Base-by-base conservation (phyloP, 2,797 vertebrate species). In the Triplophysa bombifrons region DNA sequence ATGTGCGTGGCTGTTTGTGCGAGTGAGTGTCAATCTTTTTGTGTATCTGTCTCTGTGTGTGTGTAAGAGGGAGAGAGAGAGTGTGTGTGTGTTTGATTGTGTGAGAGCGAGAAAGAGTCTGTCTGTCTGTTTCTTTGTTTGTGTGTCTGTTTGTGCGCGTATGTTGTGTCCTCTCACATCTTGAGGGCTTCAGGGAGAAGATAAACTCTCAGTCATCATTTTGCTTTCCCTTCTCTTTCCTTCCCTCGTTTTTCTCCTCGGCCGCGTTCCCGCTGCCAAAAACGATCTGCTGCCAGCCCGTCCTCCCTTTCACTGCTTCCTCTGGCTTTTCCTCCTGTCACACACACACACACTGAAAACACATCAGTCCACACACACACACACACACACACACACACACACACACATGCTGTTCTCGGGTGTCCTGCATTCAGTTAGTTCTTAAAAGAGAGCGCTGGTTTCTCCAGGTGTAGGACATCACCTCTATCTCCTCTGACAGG, bases 261-360 rank as follows among this genome's bases (percentile, higher is more conserved):
- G 72, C 22, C 64, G 48, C 30, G 44, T 58, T 17, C n/a, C 41
- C 10, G 12, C 27, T 77, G 80, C 74, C 70, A 81, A 81, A 60
- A 30, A 27, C 22, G 38, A 72, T 48, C 48, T 0, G 38, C 19
- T 9, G 48, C 68, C 73, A 76, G 60, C 58, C 11, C 30, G 50
- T 30, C 69, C 63, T 73, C 74, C 41, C 50, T 80, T 69, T 76
- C 60, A 44, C 61, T 50, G 14, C 71, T 80, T 79, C 68, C 72
- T 80, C 71, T 67, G 60, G 73, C 53, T 77, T 44, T 64, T 53
- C 53, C 34, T 69, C 0, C 56, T 72, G 73, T 78, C 70, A 74
- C 79, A 71, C 78, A 60, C 80, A 84, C 66, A 74, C 66, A 80
- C 65, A 77, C 63, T 74, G 80, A 67, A 85, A 81, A 80, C 65